Percentiles rank a stretch among this genome's conserved stretches.
Conservation (phyloP, 2,888 invertebrate genomes). For the Dendrolimus pini region DNA sequence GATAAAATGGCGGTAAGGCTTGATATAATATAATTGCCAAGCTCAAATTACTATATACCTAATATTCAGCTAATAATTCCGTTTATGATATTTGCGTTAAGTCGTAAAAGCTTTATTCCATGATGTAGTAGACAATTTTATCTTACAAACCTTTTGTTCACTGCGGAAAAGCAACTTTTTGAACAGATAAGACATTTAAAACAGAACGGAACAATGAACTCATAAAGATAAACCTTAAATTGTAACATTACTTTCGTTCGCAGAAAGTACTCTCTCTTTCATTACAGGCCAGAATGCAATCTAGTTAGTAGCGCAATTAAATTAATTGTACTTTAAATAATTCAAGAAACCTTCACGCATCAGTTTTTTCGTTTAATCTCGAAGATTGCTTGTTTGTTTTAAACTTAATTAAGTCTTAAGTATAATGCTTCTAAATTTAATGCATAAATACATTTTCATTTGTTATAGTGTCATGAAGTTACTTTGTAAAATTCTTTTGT, state of each 20-base stretch:
- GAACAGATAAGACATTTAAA: no score
- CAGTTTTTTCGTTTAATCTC: not conserved
- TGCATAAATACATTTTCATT: no score
- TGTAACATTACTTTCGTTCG: slow-evolving; percentile 1
- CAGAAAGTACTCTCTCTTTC: slow-evolving; percentile 9
- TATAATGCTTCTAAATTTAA: no score
- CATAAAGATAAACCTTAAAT: not conserved
- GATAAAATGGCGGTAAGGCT: no score
- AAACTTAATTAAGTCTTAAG: not conserved
- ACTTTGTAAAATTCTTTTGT: no score
- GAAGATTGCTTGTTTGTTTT: not conserved
- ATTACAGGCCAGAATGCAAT: slow-evolving; percentile 3
- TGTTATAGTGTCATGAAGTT: no score
- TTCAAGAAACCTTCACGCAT: not conserved
- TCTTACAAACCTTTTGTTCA: not conserved
- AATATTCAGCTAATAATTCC: no score
- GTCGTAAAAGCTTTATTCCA: no score
- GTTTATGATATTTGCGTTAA: no score
- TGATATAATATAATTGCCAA: no score
- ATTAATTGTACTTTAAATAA: not conserved
- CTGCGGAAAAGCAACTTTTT: not conserved
- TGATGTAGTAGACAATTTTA: not conserved
- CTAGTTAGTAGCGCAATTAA: slow-evolving; percentile 1
- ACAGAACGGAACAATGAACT: not conserved
- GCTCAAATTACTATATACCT: no score